A percentile compares a stretch with the other conserved stretches of the same genome.
Conservation (phyloP, 2,888 invertebrate species). For the Camptogramma bilineatum region DNA sequence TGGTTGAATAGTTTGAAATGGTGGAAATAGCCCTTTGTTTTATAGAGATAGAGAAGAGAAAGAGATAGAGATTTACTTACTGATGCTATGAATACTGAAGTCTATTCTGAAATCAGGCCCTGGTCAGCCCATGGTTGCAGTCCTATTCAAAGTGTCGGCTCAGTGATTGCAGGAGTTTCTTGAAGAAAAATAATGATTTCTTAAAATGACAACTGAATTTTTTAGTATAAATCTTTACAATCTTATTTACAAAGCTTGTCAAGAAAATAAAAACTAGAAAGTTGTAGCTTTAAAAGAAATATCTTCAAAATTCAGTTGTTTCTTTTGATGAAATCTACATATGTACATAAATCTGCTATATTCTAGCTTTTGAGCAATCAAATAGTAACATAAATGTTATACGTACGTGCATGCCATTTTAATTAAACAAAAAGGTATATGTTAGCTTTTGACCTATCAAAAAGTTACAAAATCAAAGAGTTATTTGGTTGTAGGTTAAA, state of each 20-base stretch:
- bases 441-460: too few species aligned
- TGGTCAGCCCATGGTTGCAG: slow-evolving; percentile 32
- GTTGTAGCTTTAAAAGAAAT: neutral
- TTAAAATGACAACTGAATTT: slow-evolving; percentile 29
- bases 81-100: neutral
- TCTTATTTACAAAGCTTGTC: neutral
- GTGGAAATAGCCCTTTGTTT: too few species aligned
- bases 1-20: too few species aligned
- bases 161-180: slow-evolving; percentile 50
- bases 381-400: neutral
- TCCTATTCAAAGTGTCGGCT: slow-evolving; percentile 52
- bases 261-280: neutral
- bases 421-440: too few species aligned
- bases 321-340: too few species aligned
- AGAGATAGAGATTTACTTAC: too few species aligned
- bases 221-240: neutral
- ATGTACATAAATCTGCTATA: too few species aligned
- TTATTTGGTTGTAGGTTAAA: neutral
- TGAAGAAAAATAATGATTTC: slow-evolving; percentile 48
- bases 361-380: neutral
- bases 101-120: slow-evolving; percentile 1
- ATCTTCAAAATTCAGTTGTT: too few species aligned
- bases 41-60: too few species aligned
- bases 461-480: too few species aligned
- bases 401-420: too few species aligned